Base-by-base conservation (phyloP, 2,888 invertebrate species). In the Pseudeuparius sepicola region DNA sequence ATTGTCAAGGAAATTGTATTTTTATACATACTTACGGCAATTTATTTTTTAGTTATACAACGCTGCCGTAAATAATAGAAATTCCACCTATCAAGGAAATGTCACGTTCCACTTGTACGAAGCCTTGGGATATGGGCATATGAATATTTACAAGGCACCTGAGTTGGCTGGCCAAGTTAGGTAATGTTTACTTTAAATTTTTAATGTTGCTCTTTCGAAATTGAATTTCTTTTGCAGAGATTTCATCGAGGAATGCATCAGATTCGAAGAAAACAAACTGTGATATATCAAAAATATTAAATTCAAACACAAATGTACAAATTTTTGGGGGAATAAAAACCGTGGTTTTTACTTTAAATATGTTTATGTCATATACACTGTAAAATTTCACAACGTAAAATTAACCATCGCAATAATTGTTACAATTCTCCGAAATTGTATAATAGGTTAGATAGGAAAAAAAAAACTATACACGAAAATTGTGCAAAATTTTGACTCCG, bases 71-170 rank as follows among this genome's bases (percentile, higher is more conserved):
- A 64, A 68, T 34, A 71, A 70, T 2, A 72, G 85, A 2, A 58
- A 53, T 41, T 28, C 60, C 1, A 66, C 64, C 14, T 57, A 66
- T 25, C 77, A 75, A 51, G 75, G 78, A 4, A 63, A 67, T 1
- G 65, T 85, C 2, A 71, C 73, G 38, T 76, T 90, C 51, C 74
- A 82, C 48, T 71, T 75, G 9, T 92, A 86, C 59, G 70, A 68
- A 2, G 56, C 63, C 1, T 62, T 70, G 24, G 68, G 73, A 2
- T 75, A 85, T 43, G 88, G 88, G 0, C 96, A 96, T 65, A 89
- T 88, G 61, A 79, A 73, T 59, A 84, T 96, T 46, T 87, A 81
- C 54, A 68, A 71, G 37, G 83, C 87, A 1, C 71, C 76, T 1
- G 75, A 83, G 51, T 61, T 93, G 34, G 72, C 79, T 1, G 56